Base-by-base conservation (phyloP, 2,113 vertebrate genomes). In the Cisticola juncidis region DNA sequence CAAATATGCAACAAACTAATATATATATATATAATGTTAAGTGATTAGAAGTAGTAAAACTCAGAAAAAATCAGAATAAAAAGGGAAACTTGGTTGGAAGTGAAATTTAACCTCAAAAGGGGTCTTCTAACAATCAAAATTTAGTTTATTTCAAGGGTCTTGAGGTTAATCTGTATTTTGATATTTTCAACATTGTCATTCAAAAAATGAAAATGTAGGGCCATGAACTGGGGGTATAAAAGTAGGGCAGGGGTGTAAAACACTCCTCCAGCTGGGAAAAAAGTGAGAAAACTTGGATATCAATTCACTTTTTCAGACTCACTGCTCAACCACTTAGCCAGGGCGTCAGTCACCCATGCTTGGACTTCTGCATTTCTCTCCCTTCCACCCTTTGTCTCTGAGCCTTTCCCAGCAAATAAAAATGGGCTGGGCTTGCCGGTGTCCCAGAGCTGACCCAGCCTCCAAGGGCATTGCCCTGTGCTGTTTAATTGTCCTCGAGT, bases 321-420 rank as follows among this genome's bases (percentile, higher is more conserved):
- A 4, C 5, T 64, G 12, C 33, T 72, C 14, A 9, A 4, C 36
- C 24, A 38, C 28, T 38, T 48, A 90, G 28, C 24, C 57, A 57
- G 31, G 18, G 14, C 2, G 0, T 42, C 71, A 24, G 22, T 47
- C 40, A 68, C 33, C 11, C 9, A 0, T 38, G 15, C 18, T 36
- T 81, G 53, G 33, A 68, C 42, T 60, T 68, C 48, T 71, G 44
- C 31, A 20, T 14, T 77, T 51, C 21, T 77, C 86, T 86, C 42
- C 9, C 17, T 81, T 66, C 69, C 69, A 14, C 17, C 50, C 64
- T 44, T 80, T 81, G 83, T 33, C 60, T 68, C 24, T 83, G 72
- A 88, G 65, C 21, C 16, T 71, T 91, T 81, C 15, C n/a, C 40
- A 36, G 40, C 53, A 81, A 89, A 86, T 61, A 11, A 53, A 91